A percentile compares a stretch with the other conserved stretches of the same genome.
Evolutionary conservation across 1,140 invertebrate genomes (phyloP).

Genomic region (Eciton burchellii): DNA sequence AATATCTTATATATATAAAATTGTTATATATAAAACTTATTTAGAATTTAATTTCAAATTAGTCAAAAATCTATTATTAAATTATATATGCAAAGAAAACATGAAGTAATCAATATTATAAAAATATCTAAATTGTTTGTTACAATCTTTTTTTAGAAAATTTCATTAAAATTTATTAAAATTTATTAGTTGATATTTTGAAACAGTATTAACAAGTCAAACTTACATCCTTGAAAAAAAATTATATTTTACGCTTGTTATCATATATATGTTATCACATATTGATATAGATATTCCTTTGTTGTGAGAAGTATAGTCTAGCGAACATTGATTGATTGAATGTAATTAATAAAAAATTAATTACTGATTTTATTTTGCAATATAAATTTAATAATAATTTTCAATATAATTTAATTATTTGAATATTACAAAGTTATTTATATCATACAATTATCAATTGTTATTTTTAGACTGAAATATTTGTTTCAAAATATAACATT

Average conservation of each 20-base stretch:
- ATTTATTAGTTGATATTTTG: slow-evolving; percentile 2
- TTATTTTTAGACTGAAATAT: not conserved
- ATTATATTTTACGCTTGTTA: slow-evolving; percentile 24
- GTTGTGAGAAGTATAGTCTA: not conserved
- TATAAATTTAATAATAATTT: not conserved
- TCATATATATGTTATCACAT: not conserved
- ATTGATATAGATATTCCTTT: slow-evolving; percentile 33
- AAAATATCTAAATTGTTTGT: not conserved
- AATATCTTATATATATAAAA: too few relatives aligned
- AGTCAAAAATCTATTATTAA: not conserved
- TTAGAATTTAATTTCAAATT: slow-evolving; percentile 5
- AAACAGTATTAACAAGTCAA: not conserved
- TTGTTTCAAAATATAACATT: not conserved
- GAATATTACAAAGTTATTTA: not conserved
- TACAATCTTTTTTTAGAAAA: slow-evolving; percentile 10
- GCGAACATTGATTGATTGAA: not conserved
- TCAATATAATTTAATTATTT: not conserved
- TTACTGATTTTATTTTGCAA: not conserved
- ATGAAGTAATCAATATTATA: not conserved
- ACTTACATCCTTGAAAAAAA: not conserved
- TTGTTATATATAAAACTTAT: not conserved
- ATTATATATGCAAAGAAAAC: not conserved
- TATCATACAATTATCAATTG: not conserved
- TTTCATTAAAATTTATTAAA: not conserved
- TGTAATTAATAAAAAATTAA: slow-evolving; percentile 1